Evolutionary conservation across 2,888 invertebrate species (phyloP).

Genomic region (Epinotia brunnichana): DNA sequence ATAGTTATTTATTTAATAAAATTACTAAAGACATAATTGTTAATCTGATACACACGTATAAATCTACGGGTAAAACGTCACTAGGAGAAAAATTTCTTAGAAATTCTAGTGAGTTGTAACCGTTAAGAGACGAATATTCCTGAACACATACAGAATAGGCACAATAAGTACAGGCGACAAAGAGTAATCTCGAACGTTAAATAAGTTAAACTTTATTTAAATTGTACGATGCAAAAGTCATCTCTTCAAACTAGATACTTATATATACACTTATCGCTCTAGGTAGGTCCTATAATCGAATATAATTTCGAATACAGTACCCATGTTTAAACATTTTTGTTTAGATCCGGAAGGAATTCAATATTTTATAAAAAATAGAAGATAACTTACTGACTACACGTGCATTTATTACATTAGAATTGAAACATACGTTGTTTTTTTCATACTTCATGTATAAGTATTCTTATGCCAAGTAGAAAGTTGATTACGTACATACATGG

Average conservation of each 20-base stretch:
- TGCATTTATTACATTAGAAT: constrained; percentile 24
- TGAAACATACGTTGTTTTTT: not conserved
- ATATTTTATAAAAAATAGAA: constrained; percentile 38
- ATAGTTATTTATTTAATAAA: constrained; percentile 13
- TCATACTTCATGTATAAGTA: constrained; percentile 1
- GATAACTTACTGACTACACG: constrained; percentile 32
- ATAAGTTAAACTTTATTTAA: constrained; percentile 13
- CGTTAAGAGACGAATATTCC: constrained; percentile 10
- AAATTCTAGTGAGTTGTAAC: constrained; percentile 16
- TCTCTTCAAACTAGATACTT: constrained; percentile 17
- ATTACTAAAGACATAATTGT: constrained; percentile 8
- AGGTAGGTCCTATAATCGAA: constrained; percentile 12
- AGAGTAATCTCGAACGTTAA: constrained; percentile 28
- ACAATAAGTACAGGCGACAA: constrained; percentile 29
- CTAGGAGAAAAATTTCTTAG: constrained; percentile 12
- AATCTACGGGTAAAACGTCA: constrained; percentile 18
- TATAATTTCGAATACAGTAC: constrained; percentile 16
- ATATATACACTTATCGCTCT: not conserved
- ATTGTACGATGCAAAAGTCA: constrained; percentile 28
- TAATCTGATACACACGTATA: constrained; percentile 22
- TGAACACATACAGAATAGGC: constrained; percentile 36
- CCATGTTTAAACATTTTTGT: constrained; percentile 5
- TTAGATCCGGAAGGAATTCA: constrained; percentile 8
- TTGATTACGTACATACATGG: constrained; percentile 26
- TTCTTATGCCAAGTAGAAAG: constrained; percentile 7